Evolutionary conservation across 2,113 vertebrate species (phyloP), one percentile per base, ranked within the genome.

Genomic region (Gavia stellata): DNA sequence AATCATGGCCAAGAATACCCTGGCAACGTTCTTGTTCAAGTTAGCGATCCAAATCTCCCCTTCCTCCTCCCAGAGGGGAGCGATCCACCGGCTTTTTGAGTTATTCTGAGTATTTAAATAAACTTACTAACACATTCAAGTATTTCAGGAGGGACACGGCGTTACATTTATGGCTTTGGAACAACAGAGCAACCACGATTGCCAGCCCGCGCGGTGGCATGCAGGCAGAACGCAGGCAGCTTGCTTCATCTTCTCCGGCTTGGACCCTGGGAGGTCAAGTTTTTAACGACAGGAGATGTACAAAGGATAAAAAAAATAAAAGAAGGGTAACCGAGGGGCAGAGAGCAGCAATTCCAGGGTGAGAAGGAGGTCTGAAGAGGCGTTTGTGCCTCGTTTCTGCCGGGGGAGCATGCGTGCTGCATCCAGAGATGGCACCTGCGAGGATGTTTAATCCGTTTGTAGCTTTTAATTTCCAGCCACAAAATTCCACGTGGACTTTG

Each of bases 161-260:
- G 14, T 52, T 17, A 8, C 10, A 29, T 3, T 12, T 4, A 15
- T 5, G 1, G 6, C 14, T 49, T 29, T 28, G 44, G 72, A n/a
- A 42, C 0, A 2, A n/a, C 36, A 7, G 24, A n/a, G 45, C 0
- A 2, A 31, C 31, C 44, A 3, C 31, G 4, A 3, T 24, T 1
- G 29, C 65, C 53, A 38, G 61, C 50, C 47, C 6, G 14, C 61
- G 21, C 38, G 3, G 4, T 6, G 14, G 36, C 74, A 9, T 0
- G 10, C 25, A 8, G n/a, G 45, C 24, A 29, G 25, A 23, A 10
- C 7, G 5, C 40, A 7, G 33, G 62, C 34, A 50, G 40, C 34
- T 59, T 4, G 4, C 23, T 49, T 7, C 8, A 5, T 16, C 38
- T 24, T 44, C 55, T 42, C 31, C 3, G 0, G 12, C 34, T 68